A percentile compares a stretch with the other conserved stretches of the same genome.
Evolutionary conservation across 2,113 vertebrate species (phyloP).

Genomic region (Oxyura jamaicensis): DNA sequence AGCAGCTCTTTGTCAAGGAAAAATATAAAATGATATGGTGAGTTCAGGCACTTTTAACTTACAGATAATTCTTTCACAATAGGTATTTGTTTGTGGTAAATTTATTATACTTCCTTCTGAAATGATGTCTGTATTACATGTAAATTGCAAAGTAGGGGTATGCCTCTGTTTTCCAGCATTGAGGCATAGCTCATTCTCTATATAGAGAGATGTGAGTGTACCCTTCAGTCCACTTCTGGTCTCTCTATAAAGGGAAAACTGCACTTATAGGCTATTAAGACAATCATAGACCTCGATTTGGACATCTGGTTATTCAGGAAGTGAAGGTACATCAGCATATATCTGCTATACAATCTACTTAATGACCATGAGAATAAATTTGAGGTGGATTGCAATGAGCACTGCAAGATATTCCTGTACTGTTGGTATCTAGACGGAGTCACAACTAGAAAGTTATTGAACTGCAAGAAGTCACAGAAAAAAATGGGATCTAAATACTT

Average conservation of each 20-base stretch:
- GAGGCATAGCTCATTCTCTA: not conserved
- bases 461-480: not conserved
- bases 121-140: not conserved
- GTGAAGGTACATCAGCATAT: not conserved
- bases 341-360: not conserved
- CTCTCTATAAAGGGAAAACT: not conserved
- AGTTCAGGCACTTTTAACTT: not conserved
- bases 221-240: not conserved
- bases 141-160: not conserved
- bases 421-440: not conserved
- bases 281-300: not conserved
- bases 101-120: not conserved
- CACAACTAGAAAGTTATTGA: not conserved
- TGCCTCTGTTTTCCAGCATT: not conserved
- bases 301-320: not conserved
- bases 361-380: not conserved
- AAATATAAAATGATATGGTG: not conserved
- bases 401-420: not conserved
- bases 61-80: not conserved
- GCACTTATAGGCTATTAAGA: accelerated
- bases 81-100: not conserved
- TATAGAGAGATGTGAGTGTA: not conserved
- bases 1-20: not conserved
- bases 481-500: not conserved
- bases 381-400: not conserved